A percentile compares a stretch with the other conserved stretches of the same genome.
Evolutionary conservation across 2,797 vertebrate genomes (phyloP).

Genomic region (Sebastes flavidus): DNA sequence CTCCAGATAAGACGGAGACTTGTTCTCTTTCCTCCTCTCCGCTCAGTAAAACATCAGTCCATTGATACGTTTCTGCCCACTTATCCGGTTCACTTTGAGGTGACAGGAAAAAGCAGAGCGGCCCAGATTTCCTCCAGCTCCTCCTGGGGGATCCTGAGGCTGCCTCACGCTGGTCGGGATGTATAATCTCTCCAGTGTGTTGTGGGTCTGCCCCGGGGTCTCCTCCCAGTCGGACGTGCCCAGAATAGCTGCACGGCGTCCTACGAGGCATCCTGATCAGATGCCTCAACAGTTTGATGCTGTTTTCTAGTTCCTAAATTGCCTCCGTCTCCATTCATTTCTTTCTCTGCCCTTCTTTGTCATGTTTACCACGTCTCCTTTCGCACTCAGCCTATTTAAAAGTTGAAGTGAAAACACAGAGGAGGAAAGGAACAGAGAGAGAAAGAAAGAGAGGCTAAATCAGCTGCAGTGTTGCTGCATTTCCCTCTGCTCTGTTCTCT

Average conservation of each 20-base stretch:
- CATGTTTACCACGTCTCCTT: conserved; percentile 22
- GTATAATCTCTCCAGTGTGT: conserved; percentile 54
- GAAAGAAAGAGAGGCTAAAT: conserved; percentile 20
- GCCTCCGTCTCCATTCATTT: conserved; percentile 27
- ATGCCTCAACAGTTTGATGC: conserved; percentile 14
- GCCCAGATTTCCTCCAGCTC: conserved; percentile 11
- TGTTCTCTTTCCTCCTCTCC: background rate
- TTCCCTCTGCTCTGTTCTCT: conserved; percentile 19
- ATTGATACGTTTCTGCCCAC: background rate
- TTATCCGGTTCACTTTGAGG: conserved; percentile 6
- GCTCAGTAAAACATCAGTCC: background rate
- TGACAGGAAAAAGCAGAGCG: conserved; percentile 1
- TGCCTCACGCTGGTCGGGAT: conserved; percentile 28
- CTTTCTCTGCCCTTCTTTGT: conserved; percentile 24
- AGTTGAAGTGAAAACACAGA: conserved; percentile 38
- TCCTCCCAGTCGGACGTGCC: conserved; percentile 41
- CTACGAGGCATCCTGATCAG: conserved; percentile 35
- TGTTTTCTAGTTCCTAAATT: conserved; percentile 27
- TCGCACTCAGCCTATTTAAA: conserved; percentile 42
- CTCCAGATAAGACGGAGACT: background rate
- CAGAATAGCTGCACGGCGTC: conserved; percentile 38
- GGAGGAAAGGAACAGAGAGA: background rate
- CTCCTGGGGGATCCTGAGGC: conserved; percentile 23
- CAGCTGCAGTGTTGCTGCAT: conserved; percentile 41
- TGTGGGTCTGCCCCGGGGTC: conserved; percentile 40